A percentile compares a stretch with the other conserved stretches of the same genome.
phyloP scores from a whole-genome alignment of 2,888 invertebrate species.

The Caenorhabditis angaria region DNA sequence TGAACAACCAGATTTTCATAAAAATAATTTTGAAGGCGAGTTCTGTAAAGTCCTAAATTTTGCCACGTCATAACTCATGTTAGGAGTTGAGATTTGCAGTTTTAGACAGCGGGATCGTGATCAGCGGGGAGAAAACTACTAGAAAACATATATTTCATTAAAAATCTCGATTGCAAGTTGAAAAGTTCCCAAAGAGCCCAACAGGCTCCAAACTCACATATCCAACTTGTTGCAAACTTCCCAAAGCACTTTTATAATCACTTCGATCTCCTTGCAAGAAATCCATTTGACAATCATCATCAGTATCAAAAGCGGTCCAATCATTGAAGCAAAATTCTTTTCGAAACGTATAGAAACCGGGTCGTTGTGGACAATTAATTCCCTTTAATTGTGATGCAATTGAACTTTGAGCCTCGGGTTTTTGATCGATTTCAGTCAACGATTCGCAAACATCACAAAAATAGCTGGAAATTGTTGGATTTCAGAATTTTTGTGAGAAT shows the following conservation, averaged over 20 bases:
- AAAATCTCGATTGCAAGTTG: too few relatives aligned
- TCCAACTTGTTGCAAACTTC: conserved; percentile 70
- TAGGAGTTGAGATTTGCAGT: too few relatives aligned
- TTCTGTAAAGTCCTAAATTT: too few relatives aligned
- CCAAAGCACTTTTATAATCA: conserved; percentile 68
- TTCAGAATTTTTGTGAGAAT: conserved; percentile 6
- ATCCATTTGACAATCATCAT: conserved; percentile 72
- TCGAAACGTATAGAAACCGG: conserved; percentile 68
- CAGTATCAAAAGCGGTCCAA: conserved; percentile 70
- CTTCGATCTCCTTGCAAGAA: conserved; percentile 65
- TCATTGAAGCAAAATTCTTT: conserved; percentile 73
- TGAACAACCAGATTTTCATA: too few relatives aligned
- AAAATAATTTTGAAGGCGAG: too few relatives aligned
- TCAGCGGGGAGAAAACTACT: too few relatives aligned
- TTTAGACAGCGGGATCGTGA: too few relatives aligned
- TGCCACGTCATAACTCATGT: too few relatives aligned
- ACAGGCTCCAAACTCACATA: conserved; percentile 68
- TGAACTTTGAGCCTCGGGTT: conserved; percentile 32
- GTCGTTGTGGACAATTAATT: conserved; percentile 67
- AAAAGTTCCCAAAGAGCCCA: too few relatives aligned
- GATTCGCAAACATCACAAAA: conserved; percentile 72
- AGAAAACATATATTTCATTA: too few relatives aligned
- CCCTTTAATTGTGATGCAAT: conserved; percentile 62
- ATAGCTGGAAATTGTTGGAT: conserved; percentile 55
- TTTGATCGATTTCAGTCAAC: conserved; percentile 59